phyloP scores from a whole-genome alignment of 2,797 vertebrate genomes.

The Chromobotia macracanthus region DNA sequence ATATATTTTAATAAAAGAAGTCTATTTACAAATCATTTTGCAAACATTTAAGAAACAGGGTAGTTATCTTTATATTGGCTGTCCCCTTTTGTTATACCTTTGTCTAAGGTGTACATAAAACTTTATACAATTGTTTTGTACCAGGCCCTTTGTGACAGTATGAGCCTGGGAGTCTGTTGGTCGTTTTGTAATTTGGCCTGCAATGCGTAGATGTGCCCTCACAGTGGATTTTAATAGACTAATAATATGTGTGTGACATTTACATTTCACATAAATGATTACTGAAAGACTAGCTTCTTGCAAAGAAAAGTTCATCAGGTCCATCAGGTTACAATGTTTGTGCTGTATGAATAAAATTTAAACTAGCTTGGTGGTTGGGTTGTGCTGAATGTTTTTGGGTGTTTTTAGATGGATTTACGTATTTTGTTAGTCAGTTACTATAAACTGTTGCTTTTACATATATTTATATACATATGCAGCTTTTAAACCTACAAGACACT shows the following conservation, averaged over 20 bases:
- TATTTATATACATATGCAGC: slow-evolving; percentile 7
- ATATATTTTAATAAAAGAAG: slow-evolving; percentile 93
- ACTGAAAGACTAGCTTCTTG: slow-evolving; percentile 5
- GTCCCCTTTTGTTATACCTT: slow-evolving; percentile 66
- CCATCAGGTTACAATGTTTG: slow-evolving; percentile 44
- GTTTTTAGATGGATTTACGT: slow-evolving; percentile 46
- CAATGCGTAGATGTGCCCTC: slow-evolving; percentile 46
- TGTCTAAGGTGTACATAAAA: slow-evolving; percentile 67
- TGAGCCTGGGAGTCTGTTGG: slow-evolving; percentile 56
- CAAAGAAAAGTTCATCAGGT: background rate
- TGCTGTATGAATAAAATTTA: slow-evolving; percentile 36
- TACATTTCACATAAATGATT: slow-evolving; percentile 14
- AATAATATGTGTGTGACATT: slow-evolving; percentile 32
- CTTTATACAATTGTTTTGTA: slow-evolving; percentile 74
- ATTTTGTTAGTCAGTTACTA: slow-evolving; percentile 34
- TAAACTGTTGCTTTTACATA: slow-evolving; percentile 34
- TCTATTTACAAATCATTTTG: slow-evolving; percentile 81
- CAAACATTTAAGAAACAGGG: slow-evolving; percentile 78
- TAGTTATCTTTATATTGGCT: slow-evolving; percentile 78
- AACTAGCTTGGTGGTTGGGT: slow-evolving; percentile 33
- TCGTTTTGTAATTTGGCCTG: slow-evolving; percentile 59
- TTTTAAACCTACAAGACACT: slow-evolving; percentile 39
- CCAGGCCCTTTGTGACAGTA: slow-evolving; percentile 62
- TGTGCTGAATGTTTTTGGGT: slow-evolving; percentile 51
- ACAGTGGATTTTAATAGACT: slow-evolving; percentile 10